These are phyloP conservation scores for Hippocampus mohnikei DNA, from an alignment of 2,113 vertebrate genomes.

Conservation along the genomic window DNA sequence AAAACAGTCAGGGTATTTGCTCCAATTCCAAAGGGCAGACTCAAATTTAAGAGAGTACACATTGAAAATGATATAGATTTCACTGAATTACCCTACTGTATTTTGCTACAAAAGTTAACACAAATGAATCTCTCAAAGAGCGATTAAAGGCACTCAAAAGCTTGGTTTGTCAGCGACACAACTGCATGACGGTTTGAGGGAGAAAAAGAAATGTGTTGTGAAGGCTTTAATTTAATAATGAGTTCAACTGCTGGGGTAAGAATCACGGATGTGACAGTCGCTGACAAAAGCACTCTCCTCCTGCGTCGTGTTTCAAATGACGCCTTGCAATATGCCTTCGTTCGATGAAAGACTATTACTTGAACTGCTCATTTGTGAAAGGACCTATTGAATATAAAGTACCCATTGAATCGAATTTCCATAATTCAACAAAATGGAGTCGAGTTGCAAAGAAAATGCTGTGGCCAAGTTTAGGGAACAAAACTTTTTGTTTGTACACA, in stretches of 20 bases:
- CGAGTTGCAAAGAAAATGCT: conserved; percentile 18
- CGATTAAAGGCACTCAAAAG: conserved; percentile 44
- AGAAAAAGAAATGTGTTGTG: conserved; percentile 42
- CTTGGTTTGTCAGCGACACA: conserved; percentile 45
- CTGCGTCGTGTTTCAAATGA: conserved; percentile 30
- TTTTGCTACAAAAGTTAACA: conserved; percentile 33
- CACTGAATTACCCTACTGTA: conserved; percentile 53
- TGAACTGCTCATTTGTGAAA: conserved; percentile 35
- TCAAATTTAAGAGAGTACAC: conserved; percentile 20
- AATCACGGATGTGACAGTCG: conserved; percentile 45
- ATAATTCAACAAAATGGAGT: conserved; percentile 22
- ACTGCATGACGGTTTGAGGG: conserved; percentile 47
- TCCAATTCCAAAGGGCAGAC: conserved; percentile 63
- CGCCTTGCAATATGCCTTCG: conserved; percentile 24
- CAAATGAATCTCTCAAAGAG: conserved; percentile 48
- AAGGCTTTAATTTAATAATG: conserved; percentile 46
- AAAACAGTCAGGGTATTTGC: conserved; percentile 75
- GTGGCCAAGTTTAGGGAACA: conserved; percentile 31
- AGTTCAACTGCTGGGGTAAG: conserved; percentile 45
- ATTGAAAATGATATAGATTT: conserved; percentile 62
- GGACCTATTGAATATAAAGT: conserved; percentile 1
- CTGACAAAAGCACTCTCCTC: conserved; percentile 37
- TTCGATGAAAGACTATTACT: conserved; percentile 34
- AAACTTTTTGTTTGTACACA: conserved; percentile 24
- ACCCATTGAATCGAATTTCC: conserved; percentile 27